Evolutionary conservation across 2,797 vertebrate species (phyloP).

Genomic region (Huso huso): DNA sequence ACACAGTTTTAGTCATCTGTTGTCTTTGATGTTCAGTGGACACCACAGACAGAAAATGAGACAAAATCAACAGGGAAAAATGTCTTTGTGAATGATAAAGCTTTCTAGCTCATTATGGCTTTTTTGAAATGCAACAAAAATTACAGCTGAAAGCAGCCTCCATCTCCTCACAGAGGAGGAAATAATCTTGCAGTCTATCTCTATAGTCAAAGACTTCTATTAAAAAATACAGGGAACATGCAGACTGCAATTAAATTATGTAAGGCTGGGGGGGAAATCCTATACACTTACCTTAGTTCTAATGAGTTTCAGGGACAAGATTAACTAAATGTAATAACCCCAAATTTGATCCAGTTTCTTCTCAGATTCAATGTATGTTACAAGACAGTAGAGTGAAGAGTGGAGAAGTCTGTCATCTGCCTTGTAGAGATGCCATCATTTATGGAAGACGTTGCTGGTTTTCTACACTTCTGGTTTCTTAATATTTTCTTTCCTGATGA

Average conservation of each 20-base stretch:
- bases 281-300: no score
- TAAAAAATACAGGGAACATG: conserved; percentile 41
- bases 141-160: conserved; percentile 72
- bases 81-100: conserved; percentile 30
- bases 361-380: no score
- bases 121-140: conserved; percentile 76
- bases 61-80: neutral
- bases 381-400: neutral
- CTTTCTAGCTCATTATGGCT: conserved; percentile 80
- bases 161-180: conserved; percentile 86
- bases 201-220: conserved; percentile 43
- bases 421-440: neutral
- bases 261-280: no score
- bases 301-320: no score
- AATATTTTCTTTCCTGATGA: conserved; percentile 64
- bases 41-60: neutral
- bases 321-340: no score
- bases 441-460: neutral
- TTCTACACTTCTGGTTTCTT: conserved; percentile 34
- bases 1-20: neutral
- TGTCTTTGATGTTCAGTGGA: conserved; percentile 3
- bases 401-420: conserved; percentile 1
- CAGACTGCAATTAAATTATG: conserved; percentile 26
- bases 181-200: conserved; percentile 64
- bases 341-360: no score